These are phyloP conservation scores for Eulimnadia texana DNA, from an alignment of 1,140 invertebrate species.

Conservation along the genomic window DNA sequence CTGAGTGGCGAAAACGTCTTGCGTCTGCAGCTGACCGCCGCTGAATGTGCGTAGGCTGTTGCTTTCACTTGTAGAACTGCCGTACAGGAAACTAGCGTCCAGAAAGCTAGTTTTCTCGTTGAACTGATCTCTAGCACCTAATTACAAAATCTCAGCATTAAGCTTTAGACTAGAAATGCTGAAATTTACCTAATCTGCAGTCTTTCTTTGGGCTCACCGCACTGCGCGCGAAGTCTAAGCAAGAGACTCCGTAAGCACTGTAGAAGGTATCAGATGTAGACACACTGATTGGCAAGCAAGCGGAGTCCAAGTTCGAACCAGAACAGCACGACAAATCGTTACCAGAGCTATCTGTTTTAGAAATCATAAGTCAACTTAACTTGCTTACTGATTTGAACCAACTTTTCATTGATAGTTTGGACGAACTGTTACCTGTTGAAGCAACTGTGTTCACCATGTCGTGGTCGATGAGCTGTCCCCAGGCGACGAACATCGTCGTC, in stretches of 20 bases:
- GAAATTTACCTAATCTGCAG: constrained; percentile 38
- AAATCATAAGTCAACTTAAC: neutral
- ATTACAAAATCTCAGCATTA: constrained; percentile 19
- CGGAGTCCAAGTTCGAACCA: neutral
- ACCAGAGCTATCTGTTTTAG: neutral
- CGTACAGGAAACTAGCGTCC: constrained; percentile 58
- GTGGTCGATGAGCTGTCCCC: constrained; percentile 38
- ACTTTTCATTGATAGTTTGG: neutral
- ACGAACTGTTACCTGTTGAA: constrained; percentile 28
- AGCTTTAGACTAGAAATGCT: neutral
- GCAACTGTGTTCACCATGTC: constrained; percentile 37
- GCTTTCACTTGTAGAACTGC: constrained; percentile 35
- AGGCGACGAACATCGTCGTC: constrained; percentile 34
- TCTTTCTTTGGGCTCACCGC: constrained; percentile 31
- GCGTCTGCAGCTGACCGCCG: constrained; percentile 32
- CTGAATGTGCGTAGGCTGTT: constrained; percentile 35
- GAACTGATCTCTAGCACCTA: constrained; percentile 62
- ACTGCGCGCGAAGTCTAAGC: constrained; percentile 36
- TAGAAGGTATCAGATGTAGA: constrained; percentile 35
- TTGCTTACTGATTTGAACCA: neutral
- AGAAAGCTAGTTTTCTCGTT: constrained; percentile 58
- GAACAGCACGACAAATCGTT: neutral
- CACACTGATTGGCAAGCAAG: constrained; percentile 35
- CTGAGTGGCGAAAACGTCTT: constrained; percentile 26
- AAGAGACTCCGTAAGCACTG: constrained; percentile 31